Base-by-base conservation (phyloP, 2,888 invertebrate species). In the Patella ulyssiponensis region DNA sequence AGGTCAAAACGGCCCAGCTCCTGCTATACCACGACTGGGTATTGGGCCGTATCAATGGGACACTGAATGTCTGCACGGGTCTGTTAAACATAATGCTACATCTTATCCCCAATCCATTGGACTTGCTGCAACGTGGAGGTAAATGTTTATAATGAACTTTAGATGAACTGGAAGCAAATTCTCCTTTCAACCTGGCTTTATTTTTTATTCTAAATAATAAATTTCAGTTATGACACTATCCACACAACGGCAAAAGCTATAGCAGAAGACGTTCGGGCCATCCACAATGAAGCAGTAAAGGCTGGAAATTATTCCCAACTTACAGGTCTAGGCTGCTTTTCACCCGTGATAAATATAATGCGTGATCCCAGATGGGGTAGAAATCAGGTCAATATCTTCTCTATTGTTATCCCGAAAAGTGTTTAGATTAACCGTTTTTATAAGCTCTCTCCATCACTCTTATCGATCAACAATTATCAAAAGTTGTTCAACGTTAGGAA, bases 291-390 rank as follows among this genome's bases (percentile, higher is more conserved):
- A 77, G 87, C 82, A 79, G 78, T 81, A n/a, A 81, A 76, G 73
- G 74, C 79, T 56, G 81, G 83, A 14, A 74, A 81, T n/a, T 85
- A 83, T 56, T 77, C 80, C 3, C 81, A 82, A 56, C 85, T 87
- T 75, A 86, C 82, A n/a, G 91, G 91, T 12, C 84, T 90, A 7
- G 88, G 87, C 78, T 91, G 91, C 77, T 90, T 90, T 77, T 86
- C 87, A 78, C 58, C 88, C 17, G 88, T 88, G 56, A 85, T 88
- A 75, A 88, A 88, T 82, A 88, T 88, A 74, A 85, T 87, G 86
- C 80, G 88, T 27, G 86, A 88, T 76, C 88, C 90, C 12, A 80
- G 89, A 27, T 90, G 90, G 90, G 90, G 90, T 33, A 78, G 90
- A 77, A 90, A 88, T 80, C 89, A 90, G 88, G 90, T 89, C 33